Evolutionary conservation across 2,113 vertebrate species (phyloP).

Genomic region (Cyanoliseus patagonus): DNA sequence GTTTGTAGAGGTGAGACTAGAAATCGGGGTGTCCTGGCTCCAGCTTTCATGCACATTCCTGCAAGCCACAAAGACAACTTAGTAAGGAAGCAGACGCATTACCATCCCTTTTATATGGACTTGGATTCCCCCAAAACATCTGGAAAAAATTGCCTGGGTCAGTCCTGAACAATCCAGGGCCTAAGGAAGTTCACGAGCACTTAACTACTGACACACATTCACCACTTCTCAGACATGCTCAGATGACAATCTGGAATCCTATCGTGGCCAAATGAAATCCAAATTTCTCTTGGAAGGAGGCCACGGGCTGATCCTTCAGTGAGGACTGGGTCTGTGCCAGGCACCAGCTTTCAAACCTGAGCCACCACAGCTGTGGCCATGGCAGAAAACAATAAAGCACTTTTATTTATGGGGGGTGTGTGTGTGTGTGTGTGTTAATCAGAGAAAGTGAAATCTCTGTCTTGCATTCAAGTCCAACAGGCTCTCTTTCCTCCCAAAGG

Average conservation of each 20-base stretch:
- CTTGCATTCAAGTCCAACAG: background rate
- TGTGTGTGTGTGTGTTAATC: background rate
- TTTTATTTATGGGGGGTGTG: background rate
- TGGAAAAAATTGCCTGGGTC: constrained; percentile 66
- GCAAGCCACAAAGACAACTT: constrained; percentile 59
- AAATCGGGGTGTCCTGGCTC: constrained; percentile 43
- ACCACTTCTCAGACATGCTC: constrained; percentile 59
- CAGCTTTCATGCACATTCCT: constrained; percentile 60
- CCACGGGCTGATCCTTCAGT: constrained; percentile 32
- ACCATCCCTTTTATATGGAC: constrained; percentile 40
- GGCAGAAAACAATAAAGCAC: constrained; percentile 25
- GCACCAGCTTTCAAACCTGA: constrained; percentile 44
- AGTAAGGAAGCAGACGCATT: constrained; percentile 58
- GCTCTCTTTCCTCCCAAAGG: background rate
- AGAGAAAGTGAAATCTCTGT: constrained; percentile 11
- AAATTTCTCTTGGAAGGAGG: constrained; percentile 65
- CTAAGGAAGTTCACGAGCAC: constrained; percentile 62
- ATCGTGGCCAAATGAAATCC: constrained; percentile 60
- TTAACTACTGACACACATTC: constrained; percentile 62
- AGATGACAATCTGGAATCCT: constrained; percentile 65
- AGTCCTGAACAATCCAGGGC: constrained; percentile 60
- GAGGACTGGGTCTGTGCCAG: constrained; percentile 46
- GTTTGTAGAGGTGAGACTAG: constrained; percentile 55
- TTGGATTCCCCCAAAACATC: constrained; percentile 60
- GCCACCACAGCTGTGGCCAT: constrained; percentile 8